Evolutionary conservation across 2,888 invertebrate genomes (phyloP), one percentile per base, ranked within the genome.

Genomic region (Anoplius nigerrimus): DNA sequence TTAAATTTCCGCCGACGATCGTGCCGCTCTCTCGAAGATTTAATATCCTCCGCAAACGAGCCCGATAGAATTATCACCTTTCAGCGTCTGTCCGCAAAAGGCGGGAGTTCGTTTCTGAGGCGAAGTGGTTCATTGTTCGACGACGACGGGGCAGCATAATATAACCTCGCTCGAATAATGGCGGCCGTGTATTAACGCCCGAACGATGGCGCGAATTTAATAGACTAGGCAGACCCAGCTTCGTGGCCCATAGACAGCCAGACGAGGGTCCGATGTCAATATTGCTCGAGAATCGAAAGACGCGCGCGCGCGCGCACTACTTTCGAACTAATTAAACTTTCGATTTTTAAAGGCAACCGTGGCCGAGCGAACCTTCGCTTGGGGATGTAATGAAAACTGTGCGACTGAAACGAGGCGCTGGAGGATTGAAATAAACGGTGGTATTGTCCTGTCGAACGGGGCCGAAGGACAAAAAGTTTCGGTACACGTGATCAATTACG

Each of bases 31-130:
- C 2, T n/a, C 55, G 11, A 11, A 62, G 34, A 54, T 45, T 20
- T 69, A 60, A 71, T 71, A 62, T 58, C 42, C 60, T 8, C 8
- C 42, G 43, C 48, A 51, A 59, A 59, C 45, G 45, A 59, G n/a
- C 48, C 48, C 48, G 18, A 48, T 48, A 16, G 1, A 48, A 48
- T 48, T 48, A 48, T 18, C 48, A 48, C 16, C 48, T 48, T 27
- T 27, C 27, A 27, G 11, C 11, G 48, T 48, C 48, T 18, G 11
- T 48, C 18, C 11, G 13, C 48, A 48, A 3, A 18, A 48, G 6
- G 48, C 16, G 16, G 8, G n/a, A 18, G 11, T 48, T 48, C 16
- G 5, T 48, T 48, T 16, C 8, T 16, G n/a, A 16, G 18, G 13
- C 42, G 48, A 48, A 18, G 16, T 11, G 13, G 18, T 13, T 34